phyloP scores from a whole-genome alignment of 2,797 vertebrate genomes.

The Pagetopsis macropterus region DNA sequence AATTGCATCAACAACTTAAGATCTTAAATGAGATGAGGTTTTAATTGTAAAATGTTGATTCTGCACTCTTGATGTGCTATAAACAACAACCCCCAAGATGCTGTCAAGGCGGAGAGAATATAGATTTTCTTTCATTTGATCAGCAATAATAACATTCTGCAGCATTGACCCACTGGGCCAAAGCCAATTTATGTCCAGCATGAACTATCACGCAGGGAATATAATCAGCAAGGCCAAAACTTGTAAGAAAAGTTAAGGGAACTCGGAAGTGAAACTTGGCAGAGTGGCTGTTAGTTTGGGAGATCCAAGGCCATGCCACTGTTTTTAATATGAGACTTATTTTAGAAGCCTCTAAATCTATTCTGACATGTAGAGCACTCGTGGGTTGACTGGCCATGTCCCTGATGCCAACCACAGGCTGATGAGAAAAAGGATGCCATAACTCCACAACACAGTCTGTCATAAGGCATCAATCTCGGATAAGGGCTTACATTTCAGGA shows the following conservation, averaged over 20 bases:
- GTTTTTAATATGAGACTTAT: constrained; percentile 54
- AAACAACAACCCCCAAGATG: constrained; percentile 25
- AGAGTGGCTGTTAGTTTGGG: not conserved
- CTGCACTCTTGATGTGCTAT: constrained; percentile 13
- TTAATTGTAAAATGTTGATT: constrained; percentile 37
- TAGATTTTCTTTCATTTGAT: constrained; percentile 42
- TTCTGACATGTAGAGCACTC: constrained; percentile 63
- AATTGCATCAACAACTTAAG: constrained; percentile 17
- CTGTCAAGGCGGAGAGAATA: constrained; percentile 12
- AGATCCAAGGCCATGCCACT: constrained; percentile 32
- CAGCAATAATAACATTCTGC: constrained; percentile 26
- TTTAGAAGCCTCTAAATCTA: constrained; percentile 63
- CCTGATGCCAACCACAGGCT: constrained; percentile 44
- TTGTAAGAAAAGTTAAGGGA: constrained; percentile 7
- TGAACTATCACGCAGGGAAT: constrained; percentile 15
- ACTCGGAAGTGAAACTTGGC: constrained; percentile 16
- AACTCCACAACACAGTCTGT: constrained; percentile 16
- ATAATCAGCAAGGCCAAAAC: not conserved
- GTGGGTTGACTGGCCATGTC: constrained; percentile 48
- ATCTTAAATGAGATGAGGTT: constrained; percentile 14
- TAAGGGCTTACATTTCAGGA: not conserved
- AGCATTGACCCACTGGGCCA: constrained; percentile 16
- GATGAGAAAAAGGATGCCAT: constrained; percentile 31
- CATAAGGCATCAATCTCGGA: constrained; percentile 22
- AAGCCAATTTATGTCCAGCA: constrained; percentile 31